Conservation (phyloP, 2,888 invertebrate genomes). For the Operophtera brumata region DNA sequence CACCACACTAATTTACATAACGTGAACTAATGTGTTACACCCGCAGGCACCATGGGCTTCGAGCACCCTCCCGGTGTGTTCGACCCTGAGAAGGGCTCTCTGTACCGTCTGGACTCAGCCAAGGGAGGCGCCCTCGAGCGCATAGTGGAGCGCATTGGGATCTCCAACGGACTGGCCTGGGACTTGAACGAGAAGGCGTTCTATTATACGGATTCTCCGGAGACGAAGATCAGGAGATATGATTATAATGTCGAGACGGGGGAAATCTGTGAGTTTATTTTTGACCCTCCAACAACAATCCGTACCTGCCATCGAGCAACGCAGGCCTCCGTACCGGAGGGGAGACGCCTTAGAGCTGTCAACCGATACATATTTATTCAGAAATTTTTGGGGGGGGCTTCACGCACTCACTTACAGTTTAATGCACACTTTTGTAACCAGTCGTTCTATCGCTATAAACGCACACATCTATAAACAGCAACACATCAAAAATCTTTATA, state of each 20-base stretch:
- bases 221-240: slow-evolving; percentile 83
- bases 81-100: slow-evolving; percentile 62
- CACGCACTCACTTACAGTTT: no score
- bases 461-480: no score
- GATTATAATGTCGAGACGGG: slow-evolving; percentile 86
- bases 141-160: slow-evolving; percentile 61
- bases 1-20: no score
- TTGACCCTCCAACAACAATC: no score
- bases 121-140: slow-evolving; percentile 41
- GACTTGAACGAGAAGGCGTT: slow-evolving; percentile 83
- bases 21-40: background rate
- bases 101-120: slow-evolving; percentile 61
- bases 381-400: no score
- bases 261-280: slow-evolving; percentile 76
- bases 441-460: no score
- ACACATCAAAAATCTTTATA: no score
- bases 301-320: no score
- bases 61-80: slow-evolving; percentile 66
- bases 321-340: no score
- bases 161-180: slow-evolving; percentile 92
- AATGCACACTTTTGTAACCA: no score
- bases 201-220: slow-evolving; percentile 87
- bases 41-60: slow-evolving; percentile 79
- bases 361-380: no score
- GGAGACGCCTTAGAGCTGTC: no score